These are phyloP conservation scores for Luehdorfia chinensis DNA, from an alignment of 1,140 invertebrate genomes.

Conservation along the genomic window DNA sequence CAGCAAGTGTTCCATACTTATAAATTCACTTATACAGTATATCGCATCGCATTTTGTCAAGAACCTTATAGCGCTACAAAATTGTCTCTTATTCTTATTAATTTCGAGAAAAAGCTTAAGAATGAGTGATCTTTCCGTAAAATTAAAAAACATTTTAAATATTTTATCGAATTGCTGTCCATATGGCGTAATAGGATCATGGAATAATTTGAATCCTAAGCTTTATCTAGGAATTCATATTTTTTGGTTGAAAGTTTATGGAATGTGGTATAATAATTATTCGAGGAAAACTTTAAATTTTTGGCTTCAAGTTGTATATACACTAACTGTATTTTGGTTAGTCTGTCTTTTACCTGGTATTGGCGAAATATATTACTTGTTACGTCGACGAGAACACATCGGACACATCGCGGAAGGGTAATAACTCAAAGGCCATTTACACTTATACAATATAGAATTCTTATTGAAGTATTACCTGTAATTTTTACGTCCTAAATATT, in stretches of 20 bases:
- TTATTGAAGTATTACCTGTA: too few species aligned
- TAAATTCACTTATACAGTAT: too few species aligned
- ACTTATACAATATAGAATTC: too few species aligned
- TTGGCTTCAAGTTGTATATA: slow-evolving; percentile 58
- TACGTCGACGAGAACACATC: slow-evolving; percentile 59
- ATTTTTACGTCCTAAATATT: too few species aligned
- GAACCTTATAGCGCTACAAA: too few species aligned
- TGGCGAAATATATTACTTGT: slow-evolving; percentile 66
- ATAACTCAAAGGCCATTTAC: neutral
- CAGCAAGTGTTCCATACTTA: too few species aligned
- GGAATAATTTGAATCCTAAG: slow-evolving; percentile 57
- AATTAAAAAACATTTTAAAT: slow-evolving; percentile 30
- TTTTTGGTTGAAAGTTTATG: slow-evolving; percentile 73
- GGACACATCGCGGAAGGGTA: slow-evolving; percentile 72
- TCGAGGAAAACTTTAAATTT: slow-evolving; percentile 37
- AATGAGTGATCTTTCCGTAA: slow-evolving; percentile 12
- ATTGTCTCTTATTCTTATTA: too few species aligned
- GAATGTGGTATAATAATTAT: slow-evolving; percentile 66
- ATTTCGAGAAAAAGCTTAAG: too few species aligned
- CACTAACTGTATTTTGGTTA: slow-evolving; percentile 55
- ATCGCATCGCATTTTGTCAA: too few species aligned
- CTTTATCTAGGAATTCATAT: slow-evolving; percentile 68
- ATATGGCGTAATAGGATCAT: slow-evolving; percentile 52
- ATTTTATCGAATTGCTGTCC: slow-evolving; percentile 41
- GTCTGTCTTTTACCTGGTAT: slow-evolving; percentile 66